These are phyloP conservation scores for Scaptomyza polygonia DNA, from an alignment of 2,888 invertebrate species.

Conservation along the genomic window DNA sequence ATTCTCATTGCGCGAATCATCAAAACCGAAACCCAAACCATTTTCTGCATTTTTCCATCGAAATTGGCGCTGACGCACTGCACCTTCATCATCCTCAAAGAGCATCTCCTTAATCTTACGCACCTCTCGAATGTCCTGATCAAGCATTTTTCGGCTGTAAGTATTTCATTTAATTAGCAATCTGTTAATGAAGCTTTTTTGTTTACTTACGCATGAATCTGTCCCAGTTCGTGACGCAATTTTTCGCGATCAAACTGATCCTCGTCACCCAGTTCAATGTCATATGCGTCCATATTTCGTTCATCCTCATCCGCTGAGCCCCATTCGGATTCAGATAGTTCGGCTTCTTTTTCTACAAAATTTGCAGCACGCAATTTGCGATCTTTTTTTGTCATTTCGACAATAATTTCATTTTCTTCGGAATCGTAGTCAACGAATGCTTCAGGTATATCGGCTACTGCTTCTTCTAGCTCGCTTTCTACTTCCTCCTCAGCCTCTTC, in stretches of 20 bases:
- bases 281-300: slow-evolving; percentile 90
- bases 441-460: slow-evolving; percentile 83
- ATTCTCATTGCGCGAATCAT: slow-evolving; percentile 72
- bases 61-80: slow-evolving; percentile 92
- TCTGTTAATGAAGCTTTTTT: neutral
- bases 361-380: slow-evolving; percentile 86
- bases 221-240: slow-evolving; percentile 91
- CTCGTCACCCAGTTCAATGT: slow-evolving; percentile 92
- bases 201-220: slow-evolving; percentile 91
- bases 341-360: slow-evolving; percentile 96
- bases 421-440: slow-evolving; percentile 90
- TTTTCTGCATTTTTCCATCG: slow-evolving; percentile 92
- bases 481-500: slow-evolving; percentile 57
- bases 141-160: slow-evolving; percentile 90
- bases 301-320: slow-evolving; percentile 96
- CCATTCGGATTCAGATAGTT: slow-evolving; percentile 95
- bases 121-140: slow-evolving; percentile 94
- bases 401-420: slow-evolving; percentile 91
- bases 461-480: slow-evolving; percentile 78
- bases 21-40: slow-evolving; percentile 74
- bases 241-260: slow-evolving; percentile 93
- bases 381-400: slow-evolving; percentile 81
- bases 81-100: slow-evolving; percentile 94
- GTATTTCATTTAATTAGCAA: neutral
- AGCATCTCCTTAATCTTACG: slow-evolving; percentile 93